Evolutionary conservation across 2,797 vertebrate species (phyloP), one percentile per base, ranked within the genome.

Genomic region (Syndactyla subalaris): DNA sequence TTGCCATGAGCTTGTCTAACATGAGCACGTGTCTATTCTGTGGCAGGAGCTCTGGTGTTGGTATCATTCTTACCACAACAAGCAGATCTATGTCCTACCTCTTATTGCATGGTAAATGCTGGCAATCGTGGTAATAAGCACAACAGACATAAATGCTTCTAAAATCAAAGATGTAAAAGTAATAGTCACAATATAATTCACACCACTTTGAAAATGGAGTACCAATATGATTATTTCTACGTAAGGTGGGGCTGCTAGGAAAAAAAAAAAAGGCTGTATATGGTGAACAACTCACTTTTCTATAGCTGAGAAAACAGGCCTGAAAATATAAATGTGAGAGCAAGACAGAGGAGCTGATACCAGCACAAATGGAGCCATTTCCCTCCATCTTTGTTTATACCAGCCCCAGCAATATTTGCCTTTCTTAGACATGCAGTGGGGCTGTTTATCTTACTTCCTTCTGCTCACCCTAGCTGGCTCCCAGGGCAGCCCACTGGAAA

Each of bases 401-500:
- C 61, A 71, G 67, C 59, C 81, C 43, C 71, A 67, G 73, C 36
- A 58, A 38, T 49, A 71, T 95, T 94, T 95, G 89, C 94, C 95
- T 96, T 94, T 92, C 88, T 95, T 61, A 96, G 96, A 63, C 83
- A 81, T 77, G 75, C 82, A 43, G 0, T 32, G 59, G 24, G 43
- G 46, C 52, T 89, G 92, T 96, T 97, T 81, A 71, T 95, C 29
- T 75, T 57, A 5, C 45, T 58, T 32, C 63, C 55, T 85, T 72
- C 38, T 41, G 57, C 38, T 30, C 55, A 45, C 39, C 52, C 74
- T 15, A 7, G 38, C 19, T 39, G 68, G 70, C 78, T 84, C 43
- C 38, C 75, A 55, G 7, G 6, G 49, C 29, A 43, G 79, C 73
- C 55, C 62, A 22, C 46, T 46, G 73, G 14, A 93, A 98, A 99